Conservation (phyloP, 2,113 vertebrate species). For the Catharus minimus region DNA sequence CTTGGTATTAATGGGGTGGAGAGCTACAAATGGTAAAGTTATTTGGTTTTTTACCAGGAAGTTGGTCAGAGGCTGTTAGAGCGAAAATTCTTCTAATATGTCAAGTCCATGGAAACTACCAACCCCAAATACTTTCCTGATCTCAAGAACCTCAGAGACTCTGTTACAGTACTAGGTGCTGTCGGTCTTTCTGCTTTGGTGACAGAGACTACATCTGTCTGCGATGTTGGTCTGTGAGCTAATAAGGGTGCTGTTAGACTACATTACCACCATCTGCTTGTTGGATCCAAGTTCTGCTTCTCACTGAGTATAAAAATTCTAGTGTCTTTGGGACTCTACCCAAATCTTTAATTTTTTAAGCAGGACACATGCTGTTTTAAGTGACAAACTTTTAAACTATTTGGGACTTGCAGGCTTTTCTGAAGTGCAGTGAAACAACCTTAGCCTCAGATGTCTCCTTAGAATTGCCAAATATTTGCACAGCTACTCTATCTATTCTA, state of each 20-base stretch:
- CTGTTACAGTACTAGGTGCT: fast-evolving
- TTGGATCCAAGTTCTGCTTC: neutral
- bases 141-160: neutral
- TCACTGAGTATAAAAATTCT: neutral
- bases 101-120: neutral
- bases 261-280: neutral
- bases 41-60: neutral
- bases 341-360: neutral
- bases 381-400: neutral
- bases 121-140: neutral
- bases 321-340: neutral
- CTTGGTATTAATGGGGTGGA: neutral
- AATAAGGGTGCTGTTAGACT: neutral
- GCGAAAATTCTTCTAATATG: neutral
- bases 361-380: neutral
- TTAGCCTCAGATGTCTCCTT: neutral
- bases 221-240: neutral
- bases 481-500: neutral
- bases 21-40: neutral
- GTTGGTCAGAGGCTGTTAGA: neutral
- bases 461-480: neutral
- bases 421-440: neutral
- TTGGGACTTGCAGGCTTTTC: neutral
- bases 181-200: neutral
- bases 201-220: neutral